Percentiles rank a stretch among this genome's conserved stretches.
Evolutionary conservation across 2,113 vertebrate genomes (phyloP).

Genomic region (Manacus vitellinus): DNA sequence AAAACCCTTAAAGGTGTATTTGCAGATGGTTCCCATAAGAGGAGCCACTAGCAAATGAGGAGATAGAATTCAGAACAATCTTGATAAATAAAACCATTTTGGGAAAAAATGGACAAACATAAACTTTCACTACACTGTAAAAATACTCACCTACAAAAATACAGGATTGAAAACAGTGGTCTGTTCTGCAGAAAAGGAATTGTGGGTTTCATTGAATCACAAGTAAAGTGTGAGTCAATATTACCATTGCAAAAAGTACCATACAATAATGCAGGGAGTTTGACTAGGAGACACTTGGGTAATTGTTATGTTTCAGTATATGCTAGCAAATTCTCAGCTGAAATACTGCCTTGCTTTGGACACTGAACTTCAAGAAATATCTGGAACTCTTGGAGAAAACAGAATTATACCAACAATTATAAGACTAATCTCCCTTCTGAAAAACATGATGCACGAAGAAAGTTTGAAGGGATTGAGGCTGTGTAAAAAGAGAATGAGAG

Average conservation of each 20-base stretch:
- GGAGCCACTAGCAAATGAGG: neutral
- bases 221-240: neutral
- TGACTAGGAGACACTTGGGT: neutral
- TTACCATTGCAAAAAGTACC: neutral
- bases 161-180: neutral
- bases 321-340: neutral
- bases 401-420: neutral
- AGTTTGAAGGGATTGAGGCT: neutral
- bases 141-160: neutral
- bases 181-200: neutral
- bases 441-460: neutral
- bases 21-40: neutral
- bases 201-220: neutral
- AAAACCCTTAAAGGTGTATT: neutral
- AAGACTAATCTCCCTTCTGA: neutral
- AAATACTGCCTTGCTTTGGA: neutral
- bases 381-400: neutral
- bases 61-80: neutral
- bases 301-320: neutral
- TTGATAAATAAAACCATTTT: neutral
- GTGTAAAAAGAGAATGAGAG: neutral
- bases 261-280: neutral
- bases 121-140: neutral
- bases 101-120: rapidly evolving
- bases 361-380: neutral